These are phyloP conservation scores for Prorops nasuta DNA, from an alignment of 1,140 invertebrate species.

Conservation along the genomic window DNA sequence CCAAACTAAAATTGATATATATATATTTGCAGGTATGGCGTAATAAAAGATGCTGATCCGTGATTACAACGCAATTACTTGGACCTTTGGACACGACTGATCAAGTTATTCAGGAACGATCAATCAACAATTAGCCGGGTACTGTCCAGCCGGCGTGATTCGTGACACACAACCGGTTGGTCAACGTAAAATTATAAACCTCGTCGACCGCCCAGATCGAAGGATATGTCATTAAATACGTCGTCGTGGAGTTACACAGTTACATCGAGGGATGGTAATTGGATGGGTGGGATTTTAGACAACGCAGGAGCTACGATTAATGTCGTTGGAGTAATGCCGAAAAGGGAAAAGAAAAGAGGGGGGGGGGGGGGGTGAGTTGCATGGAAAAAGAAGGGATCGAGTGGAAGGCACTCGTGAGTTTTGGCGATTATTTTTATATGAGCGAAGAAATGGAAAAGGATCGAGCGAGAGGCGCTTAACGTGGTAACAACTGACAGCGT, in stretches of 20 bases:
- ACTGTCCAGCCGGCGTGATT: constrained; percentile 28
- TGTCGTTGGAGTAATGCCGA: background rate
- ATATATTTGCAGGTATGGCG: no score
- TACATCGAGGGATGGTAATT: no score
- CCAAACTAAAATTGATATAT: no score
- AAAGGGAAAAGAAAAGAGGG: background rate
- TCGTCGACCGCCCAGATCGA: no score
- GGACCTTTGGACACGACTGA: constrained; percentile 32
- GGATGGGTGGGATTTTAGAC: no score
- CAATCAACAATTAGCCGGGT: constrained; percentile 44
- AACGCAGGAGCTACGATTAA: no score
- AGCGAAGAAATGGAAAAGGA: background rate
- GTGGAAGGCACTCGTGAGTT: constrained; percentile 3
- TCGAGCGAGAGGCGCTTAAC: constrained; percentile 10
- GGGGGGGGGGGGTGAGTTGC: no score
- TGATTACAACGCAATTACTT: no score
- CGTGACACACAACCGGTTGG: constrained; percentile 17
- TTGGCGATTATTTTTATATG: no score
- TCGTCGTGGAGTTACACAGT: no score
- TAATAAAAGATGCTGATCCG: no score
- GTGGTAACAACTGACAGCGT: constrained; percentile 35
- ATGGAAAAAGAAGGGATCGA: constrained; percentile 3
- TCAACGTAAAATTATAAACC: constrained; percentile 34
- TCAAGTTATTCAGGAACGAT: constrained; percentile 48
- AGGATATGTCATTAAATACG: no score